A percentile compares a stretch with the other conserved stretches of the same genome.
These are phyloP conservation scores for Thera obeliscata DNA, from an alignment of 2,888 invertebrate genomes.

Conservation along the genomic window DNA sequence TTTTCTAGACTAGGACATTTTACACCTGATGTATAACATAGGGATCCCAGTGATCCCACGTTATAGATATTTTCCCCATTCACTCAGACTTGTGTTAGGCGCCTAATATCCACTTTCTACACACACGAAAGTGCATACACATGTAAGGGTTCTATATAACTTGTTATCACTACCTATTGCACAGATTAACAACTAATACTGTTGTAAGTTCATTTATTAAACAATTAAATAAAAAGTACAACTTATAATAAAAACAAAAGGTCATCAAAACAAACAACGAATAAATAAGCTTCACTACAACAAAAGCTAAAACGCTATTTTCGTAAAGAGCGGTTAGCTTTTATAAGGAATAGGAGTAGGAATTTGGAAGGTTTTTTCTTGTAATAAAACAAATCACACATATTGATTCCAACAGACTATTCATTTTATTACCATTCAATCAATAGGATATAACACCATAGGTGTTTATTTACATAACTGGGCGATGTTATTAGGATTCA, in stretches of 20 bases:
- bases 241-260: constrained; percentile 16
- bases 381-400: constrained; percentile 64
- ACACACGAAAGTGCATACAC: too few relatives aligned
- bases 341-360: constrained; percentile 34
- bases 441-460: constrained; percentile 72
- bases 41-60: too few relatives aligned
- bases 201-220: constrained; percentile 39
- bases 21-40: too few relatives aligned
- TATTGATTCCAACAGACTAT: constrained; percentile 79
- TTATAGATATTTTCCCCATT: too few relatives aligned
- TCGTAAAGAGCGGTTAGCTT: constrained; percentile 20
- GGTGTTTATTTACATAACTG: constrained; percentile 80
- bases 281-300: constrained; percentile 4
- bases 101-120: too few relatives aligned
- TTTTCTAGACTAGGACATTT: too few relatives aligned
- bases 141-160: not conserved
- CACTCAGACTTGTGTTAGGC: too few relatives aligned
- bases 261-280: constrained; percentile 17
- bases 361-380: constrained; percentile 31
- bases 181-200: constrained; percentile 32
- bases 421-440: constrained; percentile 80
- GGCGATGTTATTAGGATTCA: constrained; percentile 52
- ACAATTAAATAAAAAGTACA: constrained; percentile 35
- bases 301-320: constrained; percentile 22
- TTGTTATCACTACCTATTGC: too few relatives aligned